These are phyloP conservation scores for Nesidiocoris tenuis DNA, from an alignment of 2,888 invertebrate genomes.

Conservation along the genomic window DNA sequence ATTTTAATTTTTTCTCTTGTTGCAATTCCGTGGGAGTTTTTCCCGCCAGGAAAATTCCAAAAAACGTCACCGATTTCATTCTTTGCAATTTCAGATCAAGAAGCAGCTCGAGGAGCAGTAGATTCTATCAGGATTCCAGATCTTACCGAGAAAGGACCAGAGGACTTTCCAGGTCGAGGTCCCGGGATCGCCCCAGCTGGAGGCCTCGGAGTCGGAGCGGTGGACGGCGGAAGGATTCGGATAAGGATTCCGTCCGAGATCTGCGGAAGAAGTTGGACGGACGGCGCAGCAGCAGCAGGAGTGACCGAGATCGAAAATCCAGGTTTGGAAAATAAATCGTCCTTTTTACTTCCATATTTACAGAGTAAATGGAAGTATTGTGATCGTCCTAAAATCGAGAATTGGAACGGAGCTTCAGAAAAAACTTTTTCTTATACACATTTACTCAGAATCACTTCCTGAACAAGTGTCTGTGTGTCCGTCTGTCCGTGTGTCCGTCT, in stretches of 20 bases:
- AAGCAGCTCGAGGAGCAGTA: neutral
- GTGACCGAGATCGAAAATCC: neutral
- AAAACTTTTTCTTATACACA: too few relatives aligned
- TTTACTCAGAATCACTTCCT: too few relatives aligned
- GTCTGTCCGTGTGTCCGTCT: too few relatives aligned
- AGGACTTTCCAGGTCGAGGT: neutral
- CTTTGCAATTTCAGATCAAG: neutral
- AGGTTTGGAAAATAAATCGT: neutral
- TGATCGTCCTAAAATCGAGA: too few relatives aligned
- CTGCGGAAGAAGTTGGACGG: neutral
- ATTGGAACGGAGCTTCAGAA: too few relatives aligned
- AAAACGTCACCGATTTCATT: too few relatives aligned
- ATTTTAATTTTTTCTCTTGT: neutral
- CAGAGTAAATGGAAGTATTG: too few relatives aligned
- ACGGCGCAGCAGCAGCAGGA: neutral
- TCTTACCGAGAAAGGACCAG: too few relatives aligned
- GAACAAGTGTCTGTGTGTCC: too few relatives aligned
- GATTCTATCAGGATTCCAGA: neutral
- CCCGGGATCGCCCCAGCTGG: neutral
- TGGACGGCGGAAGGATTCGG: neutral
- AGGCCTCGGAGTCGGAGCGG: neutral
- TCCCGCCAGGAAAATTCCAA: too few relatives aligned
- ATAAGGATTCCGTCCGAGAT: neutral
- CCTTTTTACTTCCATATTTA: too few relatives aligned
- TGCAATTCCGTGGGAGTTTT: neutral